These are phyloP conservation scores for Periparus ater DNA, from an alignment of 2,797 vertebrate species.

Conservation along the genomic window DNA sequence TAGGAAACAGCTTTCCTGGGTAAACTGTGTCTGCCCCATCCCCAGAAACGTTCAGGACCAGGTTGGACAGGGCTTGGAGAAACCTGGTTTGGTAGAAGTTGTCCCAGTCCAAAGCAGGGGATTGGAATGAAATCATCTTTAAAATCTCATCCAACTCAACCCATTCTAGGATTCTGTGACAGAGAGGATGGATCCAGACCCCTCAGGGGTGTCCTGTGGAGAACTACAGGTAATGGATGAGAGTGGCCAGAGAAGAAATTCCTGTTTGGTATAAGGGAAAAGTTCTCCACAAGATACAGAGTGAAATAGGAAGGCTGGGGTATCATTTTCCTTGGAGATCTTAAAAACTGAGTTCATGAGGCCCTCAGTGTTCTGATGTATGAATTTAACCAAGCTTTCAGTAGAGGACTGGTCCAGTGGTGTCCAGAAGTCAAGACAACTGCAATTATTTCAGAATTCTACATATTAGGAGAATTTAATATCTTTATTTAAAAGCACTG, in stretches of 20 bases:
- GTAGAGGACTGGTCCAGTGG: neutral
- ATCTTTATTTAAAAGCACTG: neutral
- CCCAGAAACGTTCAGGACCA: neutral
- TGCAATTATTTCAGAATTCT: neutral
- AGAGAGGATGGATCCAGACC: neutral
- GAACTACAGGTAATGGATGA: neutral
- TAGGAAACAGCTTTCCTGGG: neutral
- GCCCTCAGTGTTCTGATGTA: neutral
- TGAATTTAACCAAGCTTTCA: neutral
- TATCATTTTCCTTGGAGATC: neutral
- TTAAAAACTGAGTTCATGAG: neutral
- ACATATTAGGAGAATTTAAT: neutral
- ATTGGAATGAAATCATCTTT: neutral
- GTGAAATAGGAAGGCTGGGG: neutral
- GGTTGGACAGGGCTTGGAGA: neutral
- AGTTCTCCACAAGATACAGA: neutral
- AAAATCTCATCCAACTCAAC: neutral
- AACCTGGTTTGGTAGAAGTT: neutral
- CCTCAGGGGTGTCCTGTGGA: rapidly evolving
- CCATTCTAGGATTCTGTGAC: rapidly evolving
- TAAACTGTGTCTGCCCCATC: rapidly evolving
- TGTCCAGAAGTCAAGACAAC: neutral
- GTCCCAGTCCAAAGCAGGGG: neutral
- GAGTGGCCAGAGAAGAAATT: neutral
- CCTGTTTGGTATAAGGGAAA: neutral